Base-by-base conservation (phyloP, 1,140 invertebrate genomes). In the Temnothorax longispinosus region DNA sequence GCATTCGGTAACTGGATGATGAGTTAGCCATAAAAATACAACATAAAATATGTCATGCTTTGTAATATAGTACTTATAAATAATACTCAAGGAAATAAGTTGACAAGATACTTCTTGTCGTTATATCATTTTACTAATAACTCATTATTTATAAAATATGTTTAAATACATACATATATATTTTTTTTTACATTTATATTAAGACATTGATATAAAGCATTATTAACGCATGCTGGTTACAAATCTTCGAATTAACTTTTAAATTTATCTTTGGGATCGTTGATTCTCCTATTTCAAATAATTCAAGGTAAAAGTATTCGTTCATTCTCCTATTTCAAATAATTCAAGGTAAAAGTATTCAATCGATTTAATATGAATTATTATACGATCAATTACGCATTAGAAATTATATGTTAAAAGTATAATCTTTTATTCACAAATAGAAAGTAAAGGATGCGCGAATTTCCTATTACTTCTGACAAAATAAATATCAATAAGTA, bases 11-110 rank as follows among this genome's bases (percentile, higher is more conserved):
- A 72, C 15, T 56, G 47, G 18, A 60, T 47, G 18, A 84, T n/a
- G 13, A 62, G 32, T 76, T 52, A 85, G 56, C 10, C 27, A 72
- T 82, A 56, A 52, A 54, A 52, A 80, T 80, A 58, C 60, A 67
- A 86, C 75, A 50, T 47, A 67, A 67, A 78, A 80, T 27, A 78
- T 18, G 11, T 64, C 60, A 80, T 86, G 84, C 52, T 32, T 82
- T 71, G 67, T 38, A 82, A 58, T 13, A 38, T 82, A 44, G 41
- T 82, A 38, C 27, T 50, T 47, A 72, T 32, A 44, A 44, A 32
- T 71, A 41, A 32, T 71, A 44, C 4, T 21, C 52, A 72, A 82
- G 56, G 52, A 82, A 82, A 72, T 72, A 44, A 11, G 10, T 74
- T 47, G 41, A 75, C 18, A 38, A 50, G 38, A 50, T 44, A 10